These are phyloP conservation scores for Cardiocondyla obscurior DNA, from an alignment of 1,140 invertebrate genomes.

Conservation along the genomic window DNA sequence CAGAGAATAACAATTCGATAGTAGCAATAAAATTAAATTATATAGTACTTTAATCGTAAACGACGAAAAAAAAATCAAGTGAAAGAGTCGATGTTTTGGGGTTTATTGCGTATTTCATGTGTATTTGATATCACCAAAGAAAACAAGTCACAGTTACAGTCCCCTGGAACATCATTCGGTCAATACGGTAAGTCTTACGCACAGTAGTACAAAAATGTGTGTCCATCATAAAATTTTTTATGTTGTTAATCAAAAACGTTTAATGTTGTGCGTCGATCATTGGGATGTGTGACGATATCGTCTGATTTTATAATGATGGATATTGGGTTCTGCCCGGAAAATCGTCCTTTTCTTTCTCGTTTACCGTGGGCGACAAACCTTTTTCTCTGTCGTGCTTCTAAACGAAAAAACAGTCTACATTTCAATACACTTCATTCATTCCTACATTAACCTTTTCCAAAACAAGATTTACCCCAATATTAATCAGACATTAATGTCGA, in stretches of 20 bases:
- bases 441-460: slow-evolving; percentile 48
- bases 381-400: slow-evolving; percentile 2
- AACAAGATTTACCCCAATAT: slow-evolving; percentile 62
- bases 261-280: slow-evolving; percentile 68
- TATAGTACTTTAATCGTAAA: slow-evolving; percentile 44
- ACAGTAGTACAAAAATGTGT: slow-evolving; percentile 72
- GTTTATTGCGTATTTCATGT: slow-evolving; percentile 74
- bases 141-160: slow-evolving; percentile 79
- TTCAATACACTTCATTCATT: slow-evolving; percentile 40
- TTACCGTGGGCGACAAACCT: background rate
- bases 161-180: slow-evolving; percentile 74
- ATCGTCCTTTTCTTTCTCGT: slow-evolving; percentile 23
- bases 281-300: slow-evolving; percentile 53
- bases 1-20: background rate
- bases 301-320: slow-evolving; percentile 51
- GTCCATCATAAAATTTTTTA: slow-evolving; percentile 74
- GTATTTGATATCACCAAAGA: slow-evolving; percentile 75
- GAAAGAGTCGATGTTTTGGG: slow-evolving; percentile 64
- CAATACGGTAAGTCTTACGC: slow-evolving; percentile 74
- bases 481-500: background rate
- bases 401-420: slow-evolving; percentile 51
- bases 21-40: background rate
- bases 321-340: slow-evolving; percentile 50
- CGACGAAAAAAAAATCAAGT: slow-evolving; percentile 67
- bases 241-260: slow-evolving; percentile 72